A percentile compares a stretch with the other conserved stretches of the same genome.
phyloP scores from a whole-genome alignment of 2,797 vertebrate genomes.

The Gallinago stenura region DNA sequence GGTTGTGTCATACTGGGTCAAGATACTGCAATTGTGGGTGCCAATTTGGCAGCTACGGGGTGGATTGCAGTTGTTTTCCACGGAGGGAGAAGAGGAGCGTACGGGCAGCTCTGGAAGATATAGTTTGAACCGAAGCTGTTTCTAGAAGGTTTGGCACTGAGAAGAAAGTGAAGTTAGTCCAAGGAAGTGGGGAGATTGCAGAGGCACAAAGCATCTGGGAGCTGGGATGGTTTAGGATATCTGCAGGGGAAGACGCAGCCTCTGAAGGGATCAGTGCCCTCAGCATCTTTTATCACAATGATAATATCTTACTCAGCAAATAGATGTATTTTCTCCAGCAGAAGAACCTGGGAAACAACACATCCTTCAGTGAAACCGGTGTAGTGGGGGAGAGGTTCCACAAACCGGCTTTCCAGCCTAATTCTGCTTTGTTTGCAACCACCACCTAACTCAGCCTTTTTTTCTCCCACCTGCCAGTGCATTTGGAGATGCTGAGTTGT shows the following conservation, averaged over 20 bases:
- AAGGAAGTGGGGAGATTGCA: neutral
- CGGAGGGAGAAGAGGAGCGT: neutral
- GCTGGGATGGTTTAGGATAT: neutral
- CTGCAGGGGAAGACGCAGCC: neutral
- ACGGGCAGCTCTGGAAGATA: neutral
- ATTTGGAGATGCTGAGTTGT: neutral
- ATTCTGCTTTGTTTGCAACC: neutral
- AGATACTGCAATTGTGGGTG: slow-evolving; percentile 62
- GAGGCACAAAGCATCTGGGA: neutral
- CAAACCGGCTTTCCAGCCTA: neutral
- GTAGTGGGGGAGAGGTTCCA: neutral
- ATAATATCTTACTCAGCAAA: neutral
- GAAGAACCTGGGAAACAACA: neutral
- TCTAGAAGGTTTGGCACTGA: slow-evolving; percentile 4
- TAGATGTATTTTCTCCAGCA: neutral
- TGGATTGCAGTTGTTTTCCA: slow-evolving; percentile 43
- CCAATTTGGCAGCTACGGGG: slow-evolving; percentile 42
- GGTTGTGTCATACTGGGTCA: slow-evolving; percentile 58
- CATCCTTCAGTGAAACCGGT: neutral
- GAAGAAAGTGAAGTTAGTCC: neutral
- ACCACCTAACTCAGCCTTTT: neutral
- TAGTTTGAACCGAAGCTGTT: neutral
- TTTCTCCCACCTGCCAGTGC: neutral
- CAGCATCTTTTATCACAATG: rapidly evolving
- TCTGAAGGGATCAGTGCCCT: neutral